Evolutionary conservation across 2,888 invertebrate species (phyloP).

Genomic region (Hydroisotoma schaefferi): DNA sequence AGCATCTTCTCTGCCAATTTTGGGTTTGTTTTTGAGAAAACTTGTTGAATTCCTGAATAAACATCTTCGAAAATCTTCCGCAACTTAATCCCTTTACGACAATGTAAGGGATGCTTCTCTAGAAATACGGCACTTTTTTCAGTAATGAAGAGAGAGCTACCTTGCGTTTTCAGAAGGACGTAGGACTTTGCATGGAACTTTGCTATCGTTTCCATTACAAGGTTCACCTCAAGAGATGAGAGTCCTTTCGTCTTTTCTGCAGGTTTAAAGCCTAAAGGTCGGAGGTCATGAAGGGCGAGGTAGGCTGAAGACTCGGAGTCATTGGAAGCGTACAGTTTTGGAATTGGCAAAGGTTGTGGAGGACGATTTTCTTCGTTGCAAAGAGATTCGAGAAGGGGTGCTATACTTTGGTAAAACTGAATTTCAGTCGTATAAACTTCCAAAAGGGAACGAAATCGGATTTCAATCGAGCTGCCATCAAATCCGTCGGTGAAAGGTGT

Average conservation of each 20-base stretch:
- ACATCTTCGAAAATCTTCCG: background rate
- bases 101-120: background rate
- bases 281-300: conserved; percentile 24
- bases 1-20: background rate
- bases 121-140: background rate
- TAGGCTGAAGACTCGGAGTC: conserved; percentile 6
- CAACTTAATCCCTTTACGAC: background rate
- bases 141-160: background rate
- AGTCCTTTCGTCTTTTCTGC: conserved; percentile 21
- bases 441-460: background rate
- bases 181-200: conserved; percentile 29
- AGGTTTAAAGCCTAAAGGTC: conserved; percentile 21
- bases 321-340: conserved; percentile 6
- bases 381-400: background rate
- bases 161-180: conserved; percentile 1
- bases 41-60: too few relatives aligned
- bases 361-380: background rate
- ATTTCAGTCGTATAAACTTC: background rate
- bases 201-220: conserved; percentile 17
- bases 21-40: too few relatives aligned
- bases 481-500: background rate
- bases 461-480: background rate
- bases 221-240: conserved; percentile 7
- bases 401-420: background rate
- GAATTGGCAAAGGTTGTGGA: conserved; percentile 5